Conservation (phyloP, 2,888 invertebrate species). For the Acleris cristana region DNA sequence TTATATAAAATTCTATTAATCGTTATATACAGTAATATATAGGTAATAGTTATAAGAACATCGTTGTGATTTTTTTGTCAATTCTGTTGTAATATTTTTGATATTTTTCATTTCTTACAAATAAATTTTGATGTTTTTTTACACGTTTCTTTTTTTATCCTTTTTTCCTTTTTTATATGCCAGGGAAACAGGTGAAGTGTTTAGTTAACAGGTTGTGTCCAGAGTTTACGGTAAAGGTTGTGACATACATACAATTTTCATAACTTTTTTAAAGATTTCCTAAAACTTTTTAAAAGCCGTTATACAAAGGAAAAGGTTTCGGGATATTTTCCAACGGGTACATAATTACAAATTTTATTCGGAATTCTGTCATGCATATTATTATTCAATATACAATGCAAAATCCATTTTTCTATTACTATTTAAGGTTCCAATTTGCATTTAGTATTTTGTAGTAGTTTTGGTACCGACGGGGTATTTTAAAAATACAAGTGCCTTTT, state of each 20-base stretch:
- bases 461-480: no score
- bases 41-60: constrained; percentile 27
- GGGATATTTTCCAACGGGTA: no score
- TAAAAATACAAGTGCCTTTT: no score
- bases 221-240: constrained; percentile 34
- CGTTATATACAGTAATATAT: constrained; percentile 28
- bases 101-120: constrained; percentile 25
- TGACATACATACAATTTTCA: constrained; percentile 15
- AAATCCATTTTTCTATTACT: no score
- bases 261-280: background rate
- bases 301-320: no score
- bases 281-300: background rate
- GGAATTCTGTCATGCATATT: no score
- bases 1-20: constrained; percentile 29
- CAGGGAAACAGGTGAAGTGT: constrained; percentile 16
- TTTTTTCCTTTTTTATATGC: constrained; percentile 16
- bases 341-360: no score
- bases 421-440: no score
- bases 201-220: constrained; percentile 32
- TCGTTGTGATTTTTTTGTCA: constrained; percentile 32
- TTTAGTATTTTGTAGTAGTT: no score
- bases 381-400: no score
- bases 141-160: constrained; percentile 16
- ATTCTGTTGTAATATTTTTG: constrained; percentile 32
- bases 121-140: constrained; percentile 30